These are phyloP conservation scores for Phragmatobia fuliginosa DNA, from an alignment of 2,888 invertebrate species.

Conservation along the genomic window DNA sequence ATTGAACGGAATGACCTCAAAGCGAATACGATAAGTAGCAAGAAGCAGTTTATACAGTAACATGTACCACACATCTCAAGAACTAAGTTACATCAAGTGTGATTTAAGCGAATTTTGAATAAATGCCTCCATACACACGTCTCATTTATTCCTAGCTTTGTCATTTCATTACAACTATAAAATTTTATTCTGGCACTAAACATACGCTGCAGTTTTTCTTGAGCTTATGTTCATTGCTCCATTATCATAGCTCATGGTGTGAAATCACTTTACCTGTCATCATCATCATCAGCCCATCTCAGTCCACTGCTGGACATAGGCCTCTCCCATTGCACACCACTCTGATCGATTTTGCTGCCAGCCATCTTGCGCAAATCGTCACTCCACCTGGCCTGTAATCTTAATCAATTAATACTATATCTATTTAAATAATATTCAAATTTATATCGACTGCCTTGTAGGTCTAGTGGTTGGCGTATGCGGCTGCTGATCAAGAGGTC, in stretches of 20 bases:
- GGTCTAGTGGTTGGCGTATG: too few relatives aligned
- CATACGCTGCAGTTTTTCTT: not conserved
- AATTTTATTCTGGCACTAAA: not conserved
- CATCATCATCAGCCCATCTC: too few relatives aligned
- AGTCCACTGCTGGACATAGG: too few relatives aligned
- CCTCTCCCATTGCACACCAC: too few relatives aligned
- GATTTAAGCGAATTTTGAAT: conserved; percentile 63
- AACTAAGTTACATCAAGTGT: conserved; percentile 54
- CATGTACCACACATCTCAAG: conserved; percentile 46
- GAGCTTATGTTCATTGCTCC: not conserved
- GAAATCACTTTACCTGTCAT: not conserved
- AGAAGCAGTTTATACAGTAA: conserved; percentile 46
- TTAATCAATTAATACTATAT: too few relatives aligned
- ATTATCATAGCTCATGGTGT: not conserved
- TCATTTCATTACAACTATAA: conserved; percentile 6
- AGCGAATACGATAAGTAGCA: conserved; percentile 27
- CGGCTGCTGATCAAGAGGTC: too few relatives aligned
- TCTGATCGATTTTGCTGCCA: too few relatives aligned
- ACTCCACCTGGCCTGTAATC: not conserved
- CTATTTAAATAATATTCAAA: too few relatives aligned
- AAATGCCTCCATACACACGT: conserved; percentile 45
- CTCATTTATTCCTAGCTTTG: conserved; percentile 42
- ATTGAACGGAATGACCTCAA: conserved; percentile 17
- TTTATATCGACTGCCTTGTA: too few relatives aligned
- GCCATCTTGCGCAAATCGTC: too few relatives aligned